Evolutionary conservation across 1,140 invertebrate genomes (phyloP).

Genomic region (Trichogramma pretiosum): DNA sequence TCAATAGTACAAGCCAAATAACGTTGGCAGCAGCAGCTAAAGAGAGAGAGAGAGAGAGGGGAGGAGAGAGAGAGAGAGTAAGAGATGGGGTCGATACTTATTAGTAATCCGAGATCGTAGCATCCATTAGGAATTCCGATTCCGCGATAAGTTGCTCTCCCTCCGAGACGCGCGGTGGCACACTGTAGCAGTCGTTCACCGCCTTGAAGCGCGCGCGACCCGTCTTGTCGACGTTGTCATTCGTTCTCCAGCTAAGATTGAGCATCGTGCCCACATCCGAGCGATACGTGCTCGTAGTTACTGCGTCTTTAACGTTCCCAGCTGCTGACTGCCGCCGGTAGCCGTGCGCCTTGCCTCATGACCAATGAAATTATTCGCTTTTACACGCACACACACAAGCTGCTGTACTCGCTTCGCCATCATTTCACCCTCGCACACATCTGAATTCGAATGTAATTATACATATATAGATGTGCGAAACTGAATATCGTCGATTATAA

Average conservation of each 20-base stretch:
- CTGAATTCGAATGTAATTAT: no score
- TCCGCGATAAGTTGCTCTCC: slow-evolving; percentile 34
- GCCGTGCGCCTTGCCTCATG: no score
- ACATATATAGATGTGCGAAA: no score
- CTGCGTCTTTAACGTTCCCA: no score
- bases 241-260: slow-evolving; percentile 24
- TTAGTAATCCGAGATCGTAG: slow-evolving; percentile 39
- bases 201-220: neutral
- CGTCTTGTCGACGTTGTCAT: slow-evolving; percentile 27
- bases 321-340: no score
- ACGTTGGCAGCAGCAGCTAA: neutral
- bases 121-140: slow-evolving; percentile 43
- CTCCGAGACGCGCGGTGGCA: slow-evolving; percentile 17
- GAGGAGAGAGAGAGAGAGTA: slow-evolving; percentile 15
- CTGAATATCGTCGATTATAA: no score
- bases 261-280: slow-evolving; percentile 17
- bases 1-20: neutral
- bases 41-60: slow-evolving; percentile 6
- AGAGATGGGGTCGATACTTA: slow-evolving; percentile 24
- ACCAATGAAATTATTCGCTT: no score
- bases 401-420: no score
- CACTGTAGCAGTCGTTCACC: slow-evolving; percentile 13
- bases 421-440: no score
- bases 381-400: no score
- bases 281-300: no score